phyloP scores from a whole-genome alignment of 2,113 vertebrate species.

The Erpornis zantholeuca region DNA sequence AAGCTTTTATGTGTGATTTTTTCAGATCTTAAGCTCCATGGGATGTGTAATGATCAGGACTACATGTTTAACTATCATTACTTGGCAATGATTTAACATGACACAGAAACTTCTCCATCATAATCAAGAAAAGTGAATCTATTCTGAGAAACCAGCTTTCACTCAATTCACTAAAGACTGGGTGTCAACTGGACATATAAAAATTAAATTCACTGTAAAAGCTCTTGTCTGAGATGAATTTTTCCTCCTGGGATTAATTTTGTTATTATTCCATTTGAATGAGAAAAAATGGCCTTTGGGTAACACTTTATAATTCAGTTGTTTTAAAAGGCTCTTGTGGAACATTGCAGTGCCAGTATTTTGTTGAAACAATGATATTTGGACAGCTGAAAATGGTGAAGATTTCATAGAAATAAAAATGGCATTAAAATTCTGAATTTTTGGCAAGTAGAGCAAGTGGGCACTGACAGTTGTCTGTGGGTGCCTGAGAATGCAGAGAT shows the following conservation, averaged over 20 bases:
- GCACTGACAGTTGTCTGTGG: neutral
- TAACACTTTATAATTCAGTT: conserved; percentile 6
- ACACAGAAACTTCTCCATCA: neutral
- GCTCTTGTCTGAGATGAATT: neutral
- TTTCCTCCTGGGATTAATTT: conserved; percentile 12
- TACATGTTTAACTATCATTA: neutral
- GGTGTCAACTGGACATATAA: neutral
- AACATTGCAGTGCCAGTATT: neutral
- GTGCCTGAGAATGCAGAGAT: neutral
- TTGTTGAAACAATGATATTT: conserved; percentile 13
- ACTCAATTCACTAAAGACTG: neutral
- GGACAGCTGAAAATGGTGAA: neutral
- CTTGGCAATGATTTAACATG: neutral
- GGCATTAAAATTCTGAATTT: neutral
- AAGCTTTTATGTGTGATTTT: neutral
- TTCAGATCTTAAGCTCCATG: neutral
- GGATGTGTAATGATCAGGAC: neutral
- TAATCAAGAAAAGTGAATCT: neutral
- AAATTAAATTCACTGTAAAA: neutral
- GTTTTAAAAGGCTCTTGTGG: conserved; percentile 1
- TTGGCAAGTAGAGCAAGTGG: neutral
- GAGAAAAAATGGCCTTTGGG: conserved; percentile 7
- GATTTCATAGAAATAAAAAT: neutral
- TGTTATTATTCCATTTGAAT: conserved; percentile 10
- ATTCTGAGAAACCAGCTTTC: neutral